Evolutionary conservation across 2,888 invertebrate genomes (phyloP).

Genomic region (Amphipoea lucens): DNA sequence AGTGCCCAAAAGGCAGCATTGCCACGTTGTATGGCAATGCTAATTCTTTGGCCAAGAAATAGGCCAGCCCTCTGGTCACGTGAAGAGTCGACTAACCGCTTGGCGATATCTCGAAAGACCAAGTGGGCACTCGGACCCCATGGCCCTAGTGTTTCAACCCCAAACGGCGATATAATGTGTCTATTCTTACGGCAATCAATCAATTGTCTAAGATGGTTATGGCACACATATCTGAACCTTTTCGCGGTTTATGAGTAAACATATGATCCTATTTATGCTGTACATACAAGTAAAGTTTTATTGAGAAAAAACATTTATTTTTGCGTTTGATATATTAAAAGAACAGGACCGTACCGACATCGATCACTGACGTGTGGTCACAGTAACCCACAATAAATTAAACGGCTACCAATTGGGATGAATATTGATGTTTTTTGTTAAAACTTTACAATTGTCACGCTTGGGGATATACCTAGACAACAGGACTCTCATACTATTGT

Average conservation of each 20-base stretch:
- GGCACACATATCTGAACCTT: not conserved
- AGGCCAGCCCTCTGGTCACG: too few relatives aligned
- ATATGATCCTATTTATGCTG: not conserved
- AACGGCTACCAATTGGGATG: slow-evolving; percentile 42
- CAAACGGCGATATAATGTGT: not conserved
- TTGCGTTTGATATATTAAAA: not conserved
- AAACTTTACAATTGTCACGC: slow-evolving; percentile 14
- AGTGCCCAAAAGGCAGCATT: too few relatives aligned
- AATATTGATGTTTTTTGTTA: slow-evolving; percentile 53
- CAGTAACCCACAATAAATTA: slow-evolving; percentile 36
- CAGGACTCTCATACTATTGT: not conserved
- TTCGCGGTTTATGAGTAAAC: not conserved
- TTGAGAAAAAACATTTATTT: not conserved
- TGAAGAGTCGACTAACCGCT: too few relatives aligned
- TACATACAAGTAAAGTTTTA: not conserved
- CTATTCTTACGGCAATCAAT: not conserved
- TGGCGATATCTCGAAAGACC: too few relatives aligned
- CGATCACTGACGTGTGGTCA: slow-evolving; percentile 9
- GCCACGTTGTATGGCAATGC: too few relatives aligned
- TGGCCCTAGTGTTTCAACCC: too few relatives aligned
- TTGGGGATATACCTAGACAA: not conserved
- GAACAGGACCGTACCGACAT: slow-evolving; percentile 12
- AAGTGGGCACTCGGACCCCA: too few relatives aligned
- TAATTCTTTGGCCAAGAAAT: too few relatives aligned
- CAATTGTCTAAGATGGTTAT: not conserved